Conservation (phyloP, 2,888 invertebrate genomes). For the Seladonia tumulorum region DNA sequence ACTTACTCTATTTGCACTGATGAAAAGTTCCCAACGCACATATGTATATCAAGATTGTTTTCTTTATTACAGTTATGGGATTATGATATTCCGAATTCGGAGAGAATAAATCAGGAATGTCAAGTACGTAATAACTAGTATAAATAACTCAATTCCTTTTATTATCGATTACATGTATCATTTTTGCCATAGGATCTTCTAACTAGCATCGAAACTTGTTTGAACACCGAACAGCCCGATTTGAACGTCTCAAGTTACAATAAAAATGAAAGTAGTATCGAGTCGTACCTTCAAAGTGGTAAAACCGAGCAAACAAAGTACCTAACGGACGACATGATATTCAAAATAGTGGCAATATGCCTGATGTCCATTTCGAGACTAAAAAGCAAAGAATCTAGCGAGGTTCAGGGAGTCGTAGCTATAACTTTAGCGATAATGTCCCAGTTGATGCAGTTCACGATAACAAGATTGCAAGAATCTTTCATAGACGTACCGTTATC, state of each 20-base stretch:
- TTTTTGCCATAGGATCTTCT: slow-evolving; percentile 74
- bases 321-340: slow-evolving; percentile 87
- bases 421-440: slow-evolving; percentile 93
- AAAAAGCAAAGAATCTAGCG: slow-evolving; percentile 90
- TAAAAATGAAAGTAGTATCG: slow-evolving; percentile 74
- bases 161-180: neutral
- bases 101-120: slow-evolving; percentile 80
- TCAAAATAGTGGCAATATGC: slow-evolving; percentile 93
- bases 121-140: slow-evolving; percentile 67
- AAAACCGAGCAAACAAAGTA: slow-evolving; percentile 72
- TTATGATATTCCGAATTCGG: slow-evolving; percentile 74
- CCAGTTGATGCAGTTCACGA: slow-evolving; percentile 86
- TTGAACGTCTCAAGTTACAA: slow-evolving; percentile 59
- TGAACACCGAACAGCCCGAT: slow-evolving; percentile 69
- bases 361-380: slow-evolving; percentile 92
- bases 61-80: slow-evolving; percentile 82
- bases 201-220: slow-evolving; percentile 78
- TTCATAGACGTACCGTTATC: slow-evolving; percentile 80
- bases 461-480: slow-evolving; percentile 78
- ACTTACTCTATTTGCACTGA: slow-evolving; percentile 79
- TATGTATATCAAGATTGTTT: slow-evolving; percentile 79
- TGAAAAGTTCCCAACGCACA: slow-evolving; percentile 76
- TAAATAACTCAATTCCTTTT: neutral
- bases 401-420: slow-evolving; percentile 92
- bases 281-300: slow-evolving; percentile 75